Evolutionary conservation across 2,888 invertebrate genomes (phyloP).

Genomic region (Lampropteryx suffumata): DNA sequence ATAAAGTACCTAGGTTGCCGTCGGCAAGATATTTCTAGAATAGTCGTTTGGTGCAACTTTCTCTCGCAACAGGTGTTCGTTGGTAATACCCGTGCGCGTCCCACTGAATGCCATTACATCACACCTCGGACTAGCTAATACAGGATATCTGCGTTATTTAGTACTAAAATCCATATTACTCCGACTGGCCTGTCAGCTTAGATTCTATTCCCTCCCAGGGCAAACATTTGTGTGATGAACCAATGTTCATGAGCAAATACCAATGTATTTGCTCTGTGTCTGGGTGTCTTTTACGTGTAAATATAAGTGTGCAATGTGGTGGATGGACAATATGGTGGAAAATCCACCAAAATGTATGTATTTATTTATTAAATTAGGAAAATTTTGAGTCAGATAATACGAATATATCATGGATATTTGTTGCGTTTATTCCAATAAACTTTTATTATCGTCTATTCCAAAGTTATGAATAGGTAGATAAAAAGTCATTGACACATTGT

Average conservation of each 20-base stretch:
- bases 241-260: too few relatives aligned
- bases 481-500: constrained; percentile 54
- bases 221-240: too few relatives aligned
- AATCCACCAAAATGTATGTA: too few relatives aligned
- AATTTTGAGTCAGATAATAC: too few relatives aligned
- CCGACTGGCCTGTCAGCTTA: too few relatives aligned
- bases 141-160: constrained; percentile 21
- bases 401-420: too few relatives aligned
- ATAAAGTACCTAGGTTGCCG: constrained; percentile 33
- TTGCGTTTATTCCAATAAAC: constrained; percentile 30
- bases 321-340: too few relatives aligned
- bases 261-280: too few relatives aligned
- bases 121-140: constrained; percentile 37
- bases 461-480: constrained; percentile 55
- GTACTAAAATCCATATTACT: neutral
- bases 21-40: constrained; percentile 30
- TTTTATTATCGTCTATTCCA: constrained; percentile 37
- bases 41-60: constrained; percentile 47
- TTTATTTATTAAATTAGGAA: too few relatives aligned
- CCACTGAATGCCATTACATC: constrained; percentile 58
- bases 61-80: constrained; percentile 55
- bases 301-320: too few relatives aligned
- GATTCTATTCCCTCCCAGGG: too few relatives aligned
- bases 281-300: too few relatives aligned
- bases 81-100: constrained; percentile 39